Conservation (phyloP, 2,888 invertebrate species). For the Zootermopsis nevadensis region DNA sequence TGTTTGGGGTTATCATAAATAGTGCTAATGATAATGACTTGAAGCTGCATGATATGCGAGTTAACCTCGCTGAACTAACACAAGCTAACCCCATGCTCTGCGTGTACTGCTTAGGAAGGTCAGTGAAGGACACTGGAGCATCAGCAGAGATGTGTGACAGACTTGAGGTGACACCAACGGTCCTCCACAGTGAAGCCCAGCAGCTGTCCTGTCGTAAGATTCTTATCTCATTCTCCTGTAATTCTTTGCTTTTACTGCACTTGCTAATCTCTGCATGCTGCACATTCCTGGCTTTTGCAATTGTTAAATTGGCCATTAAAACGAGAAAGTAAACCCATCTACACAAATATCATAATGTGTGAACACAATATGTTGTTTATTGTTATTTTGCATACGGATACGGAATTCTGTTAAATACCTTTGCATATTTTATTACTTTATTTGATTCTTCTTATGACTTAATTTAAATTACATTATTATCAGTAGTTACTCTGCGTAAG, state of each 20-base stretch:
- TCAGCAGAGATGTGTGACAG: slow-evolving; percentile 54
- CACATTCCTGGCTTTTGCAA: background rate
- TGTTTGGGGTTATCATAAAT: too few species aligned
- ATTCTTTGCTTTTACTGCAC: background rate
- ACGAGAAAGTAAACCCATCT: background rate
- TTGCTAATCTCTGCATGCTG: background rate
- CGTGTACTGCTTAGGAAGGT: slow-evolving; percentile 29
- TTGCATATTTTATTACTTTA: too few species aligned
- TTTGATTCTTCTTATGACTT: too few species aligned
- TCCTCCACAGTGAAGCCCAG: slow-evolving; percentile 56
- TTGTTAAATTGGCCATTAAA: background rate
- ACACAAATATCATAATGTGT: too few species aligned
- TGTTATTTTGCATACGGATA: too few species aligned
- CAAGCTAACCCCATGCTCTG: slow-evolving; percentile 33
- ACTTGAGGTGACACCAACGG: slow-evolving; percentile 58
- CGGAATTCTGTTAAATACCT: too few species aligned
- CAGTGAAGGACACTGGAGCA: slow-evolving; percentile 10
- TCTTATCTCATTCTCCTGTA: background rate
- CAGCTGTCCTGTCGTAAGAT: slow-evolving; percentile 35
- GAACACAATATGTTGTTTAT: too few species aligned
- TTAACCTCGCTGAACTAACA: slow-evolving; percentile 57
- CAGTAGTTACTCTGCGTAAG: too few species aligned
- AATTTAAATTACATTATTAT: too few species aligned
- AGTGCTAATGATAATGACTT: too few species aligned
- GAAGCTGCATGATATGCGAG: slow-evolving; percentile 15